Evolutionary conservation across 2,797 vertebrate genomes (phyloP).

Genomic region (Anguilla megastoma): DNA sequence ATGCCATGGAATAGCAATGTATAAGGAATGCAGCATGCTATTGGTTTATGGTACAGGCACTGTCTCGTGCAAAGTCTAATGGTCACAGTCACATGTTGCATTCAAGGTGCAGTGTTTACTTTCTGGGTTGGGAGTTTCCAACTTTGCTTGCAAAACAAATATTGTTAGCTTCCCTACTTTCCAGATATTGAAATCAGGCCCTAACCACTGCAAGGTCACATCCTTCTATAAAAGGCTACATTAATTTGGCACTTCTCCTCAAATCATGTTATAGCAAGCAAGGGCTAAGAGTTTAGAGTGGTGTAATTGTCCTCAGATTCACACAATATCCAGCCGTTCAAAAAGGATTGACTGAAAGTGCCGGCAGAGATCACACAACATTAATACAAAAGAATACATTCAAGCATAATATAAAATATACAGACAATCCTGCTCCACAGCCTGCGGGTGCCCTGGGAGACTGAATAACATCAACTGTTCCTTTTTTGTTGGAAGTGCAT

Average conservation of each 20-base stretch:
- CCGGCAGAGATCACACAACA: constrained; percentile 9
- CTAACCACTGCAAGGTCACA: background rate
- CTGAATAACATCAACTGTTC: background rate
- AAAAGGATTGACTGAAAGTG: background rate
- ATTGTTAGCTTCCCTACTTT: background rate
- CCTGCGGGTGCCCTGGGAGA: too few species aligned
- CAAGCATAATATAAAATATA: constrained; percentile 46
- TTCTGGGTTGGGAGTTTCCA: background rate
- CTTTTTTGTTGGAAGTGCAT: background rate
- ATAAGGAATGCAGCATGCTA: background rate
- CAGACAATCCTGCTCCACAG: too few species aligned
- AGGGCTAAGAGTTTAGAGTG: background rate
- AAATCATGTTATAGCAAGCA: background rate
- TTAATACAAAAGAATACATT: constrained; percentile 39
- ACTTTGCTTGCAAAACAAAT: constrained; percentile 1
- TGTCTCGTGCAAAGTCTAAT: background rate
- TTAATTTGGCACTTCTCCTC: background rate
- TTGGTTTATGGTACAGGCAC: background rate
- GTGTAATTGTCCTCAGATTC: background rate
- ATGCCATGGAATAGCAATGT: background rate
- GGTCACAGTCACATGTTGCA: background rate
- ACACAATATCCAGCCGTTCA: background rate
- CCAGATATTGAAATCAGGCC: background rate
- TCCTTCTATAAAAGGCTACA: background rate
- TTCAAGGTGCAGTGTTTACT: background rate